Evolutionary conservation across 2,113 vertebrate species (phyloP).

Genomic region (Oreocharis arfaki): DNA sequence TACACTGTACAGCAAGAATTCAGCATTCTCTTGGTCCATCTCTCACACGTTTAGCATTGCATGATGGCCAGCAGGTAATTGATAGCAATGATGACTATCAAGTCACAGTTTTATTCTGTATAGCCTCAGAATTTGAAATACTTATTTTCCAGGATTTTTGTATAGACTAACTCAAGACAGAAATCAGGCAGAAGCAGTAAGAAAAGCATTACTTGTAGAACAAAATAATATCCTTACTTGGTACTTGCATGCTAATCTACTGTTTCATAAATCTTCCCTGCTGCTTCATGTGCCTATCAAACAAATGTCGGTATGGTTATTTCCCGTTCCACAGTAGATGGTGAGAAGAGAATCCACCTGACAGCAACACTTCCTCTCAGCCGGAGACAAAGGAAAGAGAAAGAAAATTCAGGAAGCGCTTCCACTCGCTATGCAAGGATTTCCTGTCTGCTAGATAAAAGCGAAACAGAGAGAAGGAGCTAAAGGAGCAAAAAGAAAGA

Average conservation of each 20-base stretch:
- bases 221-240: not conserved
- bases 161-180: not conserved
- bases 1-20: not conserved
- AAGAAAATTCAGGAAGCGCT: not conserved
- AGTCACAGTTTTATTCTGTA: not conserved
- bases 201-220: not conserved
- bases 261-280: not conserved
- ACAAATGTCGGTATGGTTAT: not conserved
- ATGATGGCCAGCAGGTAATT: not conserved
- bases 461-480: not conserved
- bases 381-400: not conserved
- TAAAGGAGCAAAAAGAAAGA: not conserved
- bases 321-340: not conserved
- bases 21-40: not conserved
- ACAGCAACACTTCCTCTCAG: not conserved
- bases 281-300: not conserved
- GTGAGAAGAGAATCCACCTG: not conserved
- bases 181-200: not conserved
- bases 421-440: not conserved
- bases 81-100: not conserved
- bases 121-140: not conserved
- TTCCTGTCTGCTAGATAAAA: not conserved
- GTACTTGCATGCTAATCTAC: rapidly evolving
- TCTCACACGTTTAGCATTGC: not conserved
- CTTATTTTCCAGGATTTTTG: not conserved